These are phyloP conservation scores for Coptotermes formosanus DNA, from an alignment of 1,140 invertebrate genomes.

Conservation along the genomic window DNA sequence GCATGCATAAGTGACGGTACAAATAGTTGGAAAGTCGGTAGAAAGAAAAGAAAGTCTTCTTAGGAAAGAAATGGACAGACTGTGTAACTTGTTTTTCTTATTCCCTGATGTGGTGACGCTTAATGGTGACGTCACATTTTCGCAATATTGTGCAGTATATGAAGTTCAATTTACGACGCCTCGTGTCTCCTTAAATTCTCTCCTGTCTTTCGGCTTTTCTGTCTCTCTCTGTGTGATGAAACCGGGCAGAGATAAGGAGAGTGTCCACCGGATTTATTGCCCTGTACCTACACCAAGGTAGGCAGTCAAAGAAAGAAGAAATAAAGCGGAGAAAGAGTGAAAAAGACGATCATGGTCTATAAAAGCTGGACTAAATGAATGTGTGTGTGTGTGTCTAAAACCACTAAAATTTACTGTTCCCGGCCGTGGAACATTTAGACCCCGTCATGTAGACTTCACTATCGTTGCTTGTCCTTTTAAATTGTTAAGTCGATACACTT, in stretches of 20 bases:
- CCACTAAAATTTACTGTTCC: background rate
- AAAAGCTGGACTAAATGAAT: background rate
- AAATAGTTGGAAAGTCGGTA: too few relatives aligned
- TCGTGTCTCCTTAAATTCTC: background rate
- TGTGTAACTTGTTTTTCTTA: too few relatives aligned
- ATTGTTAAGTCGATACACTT: background rate
- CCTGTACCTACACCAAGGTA: background rate
- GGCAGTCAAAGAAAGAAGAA: background rate
- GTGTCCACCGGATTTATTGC: background rate
- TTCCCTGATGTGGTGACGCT: background rate
- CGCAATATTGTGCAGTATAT: background rate
- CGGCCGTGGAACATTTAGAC: background rate
- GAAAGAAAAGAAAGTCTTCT: too few relatives aligned
- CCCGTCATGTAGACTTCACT: background rate
- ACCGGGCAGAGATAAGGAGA: background rate
- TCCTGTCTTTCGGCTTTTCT: background rate
- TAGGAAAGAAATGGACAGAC: too few relatives aligned
- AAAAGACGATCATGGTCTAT: background rate
- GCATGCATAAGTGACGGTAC: background rate
- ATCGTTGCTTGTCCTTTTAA: background rate
- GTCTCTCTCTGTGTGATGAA: too few relatives aligned
- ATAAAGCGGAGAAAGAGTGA: background rate
- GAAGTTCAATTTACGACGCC: conserved; percentile 2
- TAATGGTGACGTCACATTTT: background rate
- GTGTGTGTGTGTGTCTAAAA: too few relatives aligned